These are phyloP conservation scores for Mus musculus DNA, from an alignment of 2,113 vertebrate genomes.

Conservation along the genomic window DNA sequence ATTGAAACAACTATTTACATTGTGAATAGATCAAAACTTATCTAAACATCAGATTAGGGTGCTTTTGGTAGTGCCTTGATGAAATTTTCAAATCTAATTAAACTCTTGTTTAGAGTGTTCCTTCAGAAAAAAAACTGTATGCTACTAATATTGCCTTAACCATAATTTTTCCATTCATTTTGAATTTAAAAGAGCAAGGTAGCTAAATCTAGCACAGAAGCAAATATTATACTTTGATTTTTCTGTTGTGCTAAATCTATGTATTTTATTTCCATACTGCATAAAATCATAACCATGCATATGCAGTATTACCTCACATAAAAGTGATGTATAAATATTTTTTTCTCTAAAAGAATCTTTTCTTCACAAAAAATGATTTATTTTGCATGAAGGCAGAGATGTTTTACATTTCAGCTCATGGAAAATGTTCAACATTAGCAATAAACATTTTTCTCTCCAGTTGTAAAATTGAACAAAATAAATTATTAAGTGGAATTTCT, in stretches of 20 bases:
- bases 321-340: background rate
- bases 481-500: conserved; percentile 33
- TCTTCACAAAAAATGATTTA: conserved; percentile 26
- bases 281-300: background rate
- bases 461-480: conserved; percentile 67
- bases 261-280: background rate
- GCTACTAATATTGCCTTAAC: background rate
- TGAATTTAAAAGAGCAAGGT: background rate
- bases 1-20: conserved; percentile 61
- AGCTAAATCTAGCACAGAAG: background rate
- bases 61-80: conserved; percentile 45
- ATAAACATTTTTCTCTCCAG: conserved; percentile 55
- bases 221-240: conserved; percentile 42
- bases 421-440: conserved; percentile 44
- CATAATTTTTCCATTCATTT: conserved; percentile 41
- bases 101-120: conserved; percentile 13
- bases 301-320: background rate
- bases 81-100: conserved; percentile 68
- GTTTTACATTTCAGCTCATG: background rate
- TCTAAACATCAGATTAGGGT: conserved; percentile 57
- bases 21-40: conserved; percentile 59
- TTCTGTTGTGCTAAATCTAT: conserved; percentile 33
- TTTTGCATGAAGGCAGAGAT: background rate
- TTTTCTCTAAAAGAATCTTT: conserved; percentile 33
- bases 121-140: conserved; percentile 48